These are phyloP conservation scores for Tenrec ecaudatus DNA, from an alignment of 2,113 vertebrate genomes.

Conservation along the genomic window DNA sequence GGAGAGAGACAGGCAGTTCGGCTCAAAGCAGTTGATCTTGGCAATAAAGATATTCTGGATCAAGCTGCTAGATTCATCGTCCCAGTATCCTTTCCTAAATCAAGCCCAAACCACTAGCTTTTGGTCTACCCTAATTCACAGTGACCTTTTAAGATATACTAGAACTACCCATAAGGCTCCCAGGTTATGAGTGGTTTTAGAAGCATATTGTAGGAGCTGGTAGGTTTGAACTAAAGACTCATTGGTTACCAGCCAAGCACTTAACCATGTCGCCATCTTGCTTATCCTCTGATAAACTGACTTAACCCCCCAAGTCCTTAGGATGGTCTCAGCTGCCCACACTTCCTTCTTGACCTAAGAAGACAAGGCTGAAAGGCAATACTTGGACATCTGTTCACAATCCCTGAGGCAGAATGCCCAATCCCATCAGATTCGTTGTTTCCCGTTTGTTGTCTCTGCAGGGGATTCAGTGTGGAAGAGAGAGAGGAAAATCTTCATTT, in stretches of 20 bases:
- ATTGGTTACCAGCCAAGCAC: background rate
- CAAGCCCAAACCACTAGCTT: background rate
- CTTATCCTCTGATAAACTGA: background rate
- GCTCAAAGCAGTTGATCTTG: background rate
- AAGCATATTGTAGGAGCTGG: background rate
- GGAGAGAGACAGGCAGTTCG: background rate
- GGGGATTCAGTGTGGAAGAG: background rate
- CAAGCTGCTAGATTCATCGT: background rate
- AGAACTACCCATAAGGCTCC: background rate
- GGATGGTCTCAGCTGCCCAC: background rate
- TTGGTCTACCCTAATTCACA: background rate
- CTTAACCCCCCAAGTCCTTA: background rate
- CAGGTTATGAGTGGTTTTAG: background rate
- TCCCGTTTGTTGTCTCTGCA: slow-evolving; percentile 45
- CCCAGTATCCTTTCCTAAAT: background rate
- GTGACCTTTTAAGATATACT: background rate
- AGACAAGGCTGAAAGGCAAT: background rate
- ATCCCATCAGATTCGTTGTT: background rate
- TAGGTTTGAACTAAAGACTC: background rate
- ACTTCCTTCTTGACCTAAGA: background rate
- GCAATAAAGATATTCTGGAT: background rate
- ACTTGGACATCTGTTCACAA: background rate
- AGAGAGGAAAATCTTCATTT: slow-evolving; percentile 62
- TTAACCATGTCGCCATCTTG: background rate
- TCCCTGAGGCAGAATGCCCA: background rate